These are phyloP conservation scores for Passer montanus DNA, from an alignment of 2,113 vertebrate genomes.

Conservation along the genomic window DNA sequence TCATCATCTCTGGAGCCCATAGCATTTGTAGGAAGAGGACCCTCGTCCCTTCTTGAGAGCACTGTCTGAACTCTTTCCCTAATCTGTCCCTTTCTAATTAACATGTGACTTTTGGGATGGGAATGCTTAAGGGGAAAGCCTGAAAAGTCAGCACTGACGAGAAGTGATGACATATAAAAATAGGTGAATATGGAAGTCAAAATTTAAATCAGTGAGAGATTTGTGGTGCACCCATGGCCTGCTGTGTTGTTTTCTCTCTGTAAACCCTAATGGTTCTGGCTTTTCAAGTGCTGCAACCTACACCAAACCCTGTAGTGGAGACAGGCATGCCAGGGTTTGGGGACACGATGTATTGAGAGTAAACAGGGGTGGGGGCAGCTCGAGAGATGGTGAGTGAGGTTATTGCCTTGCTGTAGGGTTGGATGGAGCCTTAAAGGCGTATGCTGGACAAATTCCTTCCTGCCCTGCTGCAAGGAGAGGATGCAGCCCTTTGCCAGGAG, in stretches of 20 bases:
- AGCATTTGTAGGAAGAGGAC: background rate
- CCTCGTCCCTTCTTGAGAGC: background rate
- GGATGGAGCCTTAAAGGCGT: too few species aligned
- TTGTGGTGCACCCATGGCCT: accelerated
- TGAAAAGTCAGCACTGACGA: background rate
- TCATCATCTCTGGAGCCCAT: background rate
- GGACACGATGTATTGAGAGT: accelerated
- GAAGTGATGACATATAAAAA: background rate
- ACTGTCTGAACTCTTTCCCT: background rate
- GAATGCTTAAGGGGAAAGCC: background rate
- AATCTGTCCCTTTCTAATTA: background rate
- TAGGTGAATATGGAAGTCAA: accelerated
- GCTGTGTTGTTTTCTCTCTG: background rate
- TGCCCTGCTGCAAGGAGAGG: background rate
- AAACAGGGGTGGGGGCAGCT: background rate
- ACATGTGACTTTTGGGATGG: background rate
- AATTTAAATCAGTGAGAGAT: too few species aligned
- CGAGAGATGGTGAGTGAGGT: accelerated
- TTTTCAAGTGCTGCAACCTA: background rate
- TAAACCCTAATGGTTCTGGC: background rate
- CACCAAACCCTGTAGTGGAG: accelerated
- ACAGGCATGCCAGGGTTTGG: accelerated
- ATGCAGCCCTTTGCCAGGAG: accelerated
- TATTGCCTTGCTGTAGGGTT: background rate
- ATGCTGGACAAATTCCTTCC: background rate